Evolutionary conservation across 2,888 invertebrate genomes (phyloP).

Genomic region (Zaprionus lineosus): DNA sequence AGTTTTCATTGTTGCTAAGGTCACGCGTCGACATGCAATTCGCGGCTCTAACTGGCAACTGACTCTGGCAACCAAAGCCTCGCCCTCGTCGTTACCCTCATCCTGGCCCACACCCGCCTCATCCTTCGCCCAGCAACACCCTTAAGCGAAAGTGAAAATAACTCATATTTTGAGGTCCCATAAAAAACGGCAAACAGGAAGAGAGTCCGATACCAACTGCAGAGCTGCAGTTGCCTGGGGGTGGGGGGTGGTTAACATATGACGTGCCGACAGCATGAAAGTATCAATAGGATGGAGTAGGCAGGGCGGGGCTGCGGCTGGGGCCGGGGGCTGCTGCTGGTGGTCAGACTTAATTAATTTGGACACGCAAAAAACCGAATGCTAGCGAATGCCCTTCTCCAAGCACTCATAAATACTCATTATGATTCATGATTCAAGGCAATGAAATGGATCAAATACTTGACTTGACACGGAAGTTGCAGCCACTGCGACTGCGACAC

Average conservation of each 20-base stretch:
- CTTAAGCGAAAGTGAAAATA: conserved; percentile 49
- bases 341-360: conserved; percentile 74
- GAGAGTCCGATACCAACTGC: conserved; percentile 15
- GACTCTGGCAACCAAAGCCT: not conserved
- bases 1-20: conserved; percentile 26
- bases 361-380: conserved; percentile 60
- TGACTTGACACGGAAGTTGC: conserved; percentile 21
- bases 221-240: conserved; percentile 17
- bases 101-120: not conserved
- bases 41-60: too few relatives aligned
- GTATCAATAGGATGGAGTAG: not conserved
- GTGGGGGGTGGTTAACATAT: conserved; percentile 23
- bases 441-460: conserved; percentile 53
- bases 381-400: conserved; percentile 50
- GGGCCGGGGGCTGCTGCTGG: conserved; percentile 1
- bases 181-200: conserved; percentile 17
- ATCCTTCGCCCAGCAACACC: too few relatives aligned
- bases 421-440: conserved; percentile 76
- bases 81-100: too few relatives aligned
- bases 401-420: conserved; percentile 45
- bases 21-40: conserved; percentile 51
- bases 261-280: conserved; percentile 53
- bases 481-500: conserved; percentile 5
- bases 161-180: conserved; percentile 35
- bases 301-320: not conserved